Evolutionary conservation across 2,797 vertebrate genomes (phyloP).

Genomic region (Gallinago solitaria): DNA sequence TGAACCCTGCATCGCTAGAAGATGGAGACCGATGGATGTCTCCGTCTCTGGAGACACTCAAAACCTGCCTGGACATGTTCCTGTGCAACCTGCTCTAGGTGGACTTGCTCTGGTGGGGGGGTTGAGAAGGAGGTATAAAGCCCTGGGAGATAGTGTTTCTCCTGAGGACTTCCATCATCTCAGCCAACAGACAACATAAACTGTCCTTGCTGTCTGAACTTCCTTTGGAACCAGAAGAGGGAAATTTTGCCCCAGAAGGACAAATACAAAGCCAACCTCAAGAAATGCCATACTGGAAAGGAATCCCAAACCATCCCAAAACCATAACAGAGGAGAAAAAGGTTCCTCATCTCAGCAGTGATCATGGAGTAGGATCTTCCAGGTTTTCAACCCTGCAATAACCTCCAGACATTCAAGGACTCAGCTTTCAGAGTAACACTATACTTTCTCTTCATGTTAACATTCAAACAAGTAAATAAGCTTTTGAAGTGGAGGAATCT

Average conservation of each 20-base stretch:
- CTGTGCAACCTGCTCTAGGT: no score
- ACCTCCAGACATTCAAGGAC: not conserved
- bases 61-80: no score
- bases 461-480: not conserved
- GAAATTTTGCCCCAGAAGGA: not conserved
- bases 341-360: not conserved
- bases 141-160: not conserved
- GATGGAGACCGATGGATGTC: no score
- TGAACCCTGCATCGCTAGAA: not conserved
- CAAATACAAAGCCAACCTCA: not conserved
- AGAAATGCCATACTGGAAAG: not conserved
- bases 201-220: not conserved
- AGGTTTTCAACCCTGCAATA: not conserved
- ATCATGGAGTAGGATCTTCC: not conserved
- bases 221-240: not conserved
- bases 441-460: not conserved
- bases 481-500: not conserved
- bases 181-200: not conserved
- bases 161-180: not conserved
- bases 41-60: no score
- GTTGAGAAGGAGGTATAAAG: not conserved
- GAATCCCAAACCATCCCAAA: not conserved
- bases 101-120: no score
- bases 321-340: not conserved
- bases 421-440: not conserved